These are phyloP conservation scores for Drosophila novamexicana DNA, from an alignment of 1,140 invertebrate genomes.

Conservation along the genomic window DNA sequence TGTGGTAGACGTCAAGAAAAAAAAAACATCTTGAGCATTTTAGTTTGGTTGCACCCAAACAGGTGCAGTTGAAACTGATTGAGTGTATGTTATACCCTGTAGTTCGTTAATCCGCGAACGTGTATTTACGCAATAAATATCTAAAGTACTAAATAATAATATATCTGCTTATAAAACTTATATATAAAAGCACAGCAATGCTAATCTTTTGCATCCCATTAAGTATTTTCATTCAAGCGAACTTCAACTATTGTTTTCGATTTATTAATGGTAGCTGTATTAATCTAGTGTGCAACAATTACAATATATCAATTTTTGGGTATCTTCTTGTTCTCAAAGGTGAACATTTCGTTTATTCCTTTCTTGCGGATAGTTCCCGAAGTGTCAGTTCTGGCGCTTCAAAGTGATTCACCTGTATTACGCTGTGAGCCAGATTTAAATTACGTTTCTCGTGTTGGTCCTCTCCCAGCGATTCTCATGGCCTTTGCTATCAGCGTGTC, in stretches of 20 bases:
- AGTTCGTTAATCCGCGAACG: too few species aligned
- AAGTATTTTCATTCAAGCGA: too few species aligned
- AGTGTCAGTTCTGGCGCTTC: slow-evolving; percentile 35
- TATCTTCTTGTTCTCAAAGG: not conserved
- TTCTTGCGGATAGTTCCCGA: slow-evolving; percentile 4
- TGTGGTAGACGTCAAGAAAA: not conserved
- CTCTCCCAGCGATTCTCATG: slow-evolving; percentile 41
- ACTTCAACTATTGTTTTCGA: too few species aligned
- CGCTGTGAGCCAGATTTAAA: slow-evolving; percentile 9
- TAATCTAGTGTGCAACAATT: too few species aligned
- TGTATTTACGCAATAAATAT: too few species aligned
- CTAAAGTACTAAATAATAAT: too few species aligned
- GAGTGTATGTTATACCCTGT: too few species aligned
- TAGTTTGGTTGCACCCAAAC: slow-evolving; percentile 49
- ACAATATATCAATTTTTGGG: not conserved
- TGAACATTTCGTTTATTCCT: not conserved
- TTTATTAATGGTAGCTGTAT: too few species aligned
- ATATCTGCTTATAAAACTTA: too few species aligned
- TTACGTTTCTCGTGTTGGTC: not conserved
- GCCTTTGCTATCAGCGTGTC: slow-evolving; percentile 5
- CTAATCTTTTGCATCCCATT: too few species aligned
- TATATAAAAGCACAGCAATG: too few species aligned
- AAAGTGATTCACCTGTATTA: slow-evolving; percentile 46
- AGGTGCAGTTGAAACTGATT: slow-evolving; percentile 47
- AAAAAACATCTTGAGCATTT: slow-evolving; percentile 39